These are phyloP conservation scores for Torymus auratus DNA, from an alignment of 2,888 invertebrate genomes.

Conservation along the genomic window DNA sequence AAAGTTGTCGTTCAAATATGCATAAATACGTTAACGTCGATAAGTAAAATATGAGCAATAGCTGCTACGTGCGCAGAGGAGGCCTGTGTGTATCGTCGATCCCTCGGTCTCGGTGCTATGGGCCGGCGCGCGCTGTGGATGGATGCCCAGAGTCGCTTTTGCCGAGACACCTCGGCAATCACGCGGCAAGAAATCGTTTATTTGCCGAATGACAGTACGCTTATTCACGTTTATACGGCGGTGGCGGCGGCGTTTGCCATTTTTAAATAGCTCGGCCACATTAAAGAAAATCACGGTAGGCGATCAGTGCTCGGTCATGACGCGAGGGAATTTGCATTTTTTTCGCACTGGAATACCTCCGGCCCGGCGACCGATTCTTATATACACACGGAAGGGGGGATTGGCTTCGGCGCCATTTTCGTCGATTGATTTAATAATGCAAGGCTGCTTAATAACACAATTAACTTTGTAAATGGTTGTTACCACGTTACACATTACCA, in stretches of 20 bases:
- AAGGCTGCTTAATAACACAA: slow-evolving; percentile 22
- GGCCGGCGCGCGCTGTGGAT: not conserved
- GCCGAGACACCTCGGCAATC: slow-evolving; percentile 69
- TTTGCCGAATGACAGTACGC: slow-evolving; percentile 67
- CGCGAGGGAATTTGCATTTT: slow-evolving; percentile 44
- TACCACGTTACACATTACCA: not conserved
- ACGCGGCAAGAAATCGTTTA: slow-evolving; percentile 70
- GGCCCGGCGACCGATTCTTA: too few relatives aligned
- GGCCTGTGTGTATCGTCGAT: too few relatives aligned
- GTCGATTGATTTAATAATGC: slow-evolving; percentile 33
- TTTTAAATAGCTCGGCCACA: slow-evolving; percentile 60
- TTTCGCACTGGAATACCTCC: not conserved
- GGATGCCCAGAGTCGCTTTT: slow-evolving; percentile 25
- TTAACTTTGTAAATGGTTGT: slow-evolving; percentile 30
- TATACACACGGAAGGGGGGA: too few relatives aligned
- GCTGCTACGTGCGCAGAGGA: too few relatives aligned
- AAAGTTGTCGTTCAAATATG: too few relatives aligned
- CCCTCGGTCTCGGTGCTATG: not conserved
- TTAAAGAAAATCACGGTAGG: slow-evolving; percentile 61
- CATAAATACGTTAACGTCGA: too few relatives aligned
- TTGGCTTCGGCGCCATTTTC: not conserved
- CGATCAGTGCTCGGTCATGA: slow-evolving; percentile 65
- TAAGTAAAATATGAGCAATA: too few relatives aligned
- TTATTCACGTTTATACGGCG: slow-evolving; percentile 58
- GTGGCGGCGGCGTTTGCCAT: slow-evolving; percentile 30